Conservation (phyloP, 2,113 vertebrate species). For the Pelodiscus sinensis region DNA sequence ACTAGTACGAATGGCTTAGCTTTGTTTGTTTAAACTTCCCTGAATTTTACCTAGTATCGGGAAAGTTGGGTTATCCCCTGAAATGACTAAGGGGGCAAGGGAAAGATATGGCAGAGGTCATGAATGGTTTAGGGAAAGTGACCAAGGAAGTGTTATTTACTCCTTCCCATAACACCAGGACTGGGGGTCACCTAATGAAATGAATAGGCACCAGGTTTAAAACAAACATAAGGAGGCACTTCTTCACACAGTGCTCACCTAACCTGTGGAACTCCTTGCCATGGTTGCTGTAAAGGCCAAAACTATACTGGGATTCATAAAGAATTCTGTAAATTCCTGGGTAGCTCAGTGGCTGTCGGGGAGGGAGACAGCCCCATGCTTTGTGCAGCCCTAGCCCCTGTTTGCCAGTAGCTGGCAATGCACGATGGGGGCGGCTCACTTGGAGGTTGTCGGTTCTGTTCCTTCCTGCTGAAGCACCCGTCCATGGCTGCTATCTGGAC, state of each 20-base stretch:
- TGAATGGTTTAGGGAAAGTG: background rate
- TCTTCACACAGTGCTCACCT: background rate
- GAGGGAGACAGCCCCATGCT: background rate
- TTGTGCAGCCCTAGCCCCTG: too few relatives aligned
- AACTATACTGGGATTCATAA: background rate
- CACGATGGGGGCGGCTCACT: too few relatives aligned
- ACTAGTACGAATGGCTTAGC: slow-evolving; percentile 5
- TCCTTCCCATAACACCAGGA: background rate
- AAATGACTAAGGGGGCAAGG: background rate
- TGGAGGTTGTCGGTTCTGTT: too few relatives aligned
- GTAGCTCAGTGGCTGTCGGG: background rate
- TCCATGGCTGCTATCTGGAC: too few relatives aligned
- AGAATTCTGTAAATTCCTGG: background rate
- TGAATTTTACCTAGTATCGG: background rate
- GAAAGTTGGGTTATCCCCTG: background rate
- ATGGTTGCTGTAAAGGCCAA: background rate
- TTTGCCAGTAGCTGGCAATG: too few relatives aligned
- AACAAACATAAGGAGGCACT: background rate
- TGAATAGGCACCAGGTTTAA: background rate
- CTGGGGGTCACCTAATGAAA: background rate
- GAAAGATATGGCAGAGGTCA: background rate
- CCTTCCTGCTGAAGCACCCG: too few relatives aligned
- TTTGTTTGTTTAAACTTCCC: background rate
- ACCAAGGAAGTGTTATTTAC: background rate
- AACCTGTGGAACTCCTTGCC: background rate